Conservation (phyloP, 2,113 vertebrate genomes). For the Pristiophorus japonicus region DNA sequence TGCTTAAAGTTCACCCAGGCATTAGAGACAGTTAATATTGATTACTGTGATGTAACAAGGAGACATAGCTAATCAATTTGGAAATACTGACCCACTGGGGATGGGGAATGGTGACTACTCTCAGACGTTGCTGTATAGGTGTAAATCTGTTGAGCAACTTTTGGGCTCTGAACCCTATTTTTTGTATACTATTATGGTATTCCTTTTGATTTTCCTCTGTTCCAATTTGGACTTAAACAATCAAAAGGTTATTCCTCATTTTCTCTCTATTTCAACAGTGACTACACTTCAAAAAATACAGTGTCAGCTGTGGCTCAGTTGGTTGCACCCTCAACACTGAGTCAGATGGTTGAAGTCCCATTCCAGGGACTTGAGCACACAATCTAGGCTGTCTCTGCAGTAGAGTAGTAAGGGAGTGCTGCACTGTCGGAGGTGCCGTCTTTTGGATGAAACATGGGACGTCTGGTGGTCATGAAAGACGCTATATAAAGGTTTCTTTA, state of each 20-base stretch:
- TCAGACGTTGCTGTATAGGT: not conserved
- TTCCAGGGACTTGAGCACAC: too few species aligned
- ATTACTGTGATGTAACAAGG: not conserved
- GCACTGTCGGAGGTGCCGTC: too few species aligned
- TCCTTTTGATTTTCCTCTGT: not conserved
- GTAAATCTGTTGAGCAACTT: not conserved
- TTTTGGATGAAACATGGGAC: too few species aligned
- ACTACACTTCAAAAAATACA: too few species aligned
- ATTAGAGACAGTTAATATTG: not conserved
- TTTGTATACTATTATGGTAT: not conserved
- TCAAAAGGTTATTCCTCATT: not conserved
- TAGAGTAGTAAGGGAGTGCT: too few species aligned
- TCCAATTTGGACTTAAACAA: not conserved
- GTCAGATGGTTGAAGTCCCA: too few species aligned
- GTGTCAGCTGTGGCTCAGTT: too few species aligned
- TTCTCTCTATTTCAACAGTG: too few species aligned
- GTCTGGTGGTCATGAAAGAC: too few species aligned
- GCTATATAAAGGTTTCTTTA: not conserved
- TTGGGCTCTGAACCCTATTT: not conserved
- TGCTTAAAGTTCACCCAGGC: not conserved
- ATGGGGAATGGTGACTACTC: not conserved
- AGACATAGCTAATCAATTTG: not conserved
- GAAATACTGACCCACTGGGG: not conserved
- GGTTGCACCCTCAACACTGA: too few species aligned
- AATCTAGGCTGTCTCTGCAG: too few species aligned